These are phyloP conservation scores for Xiphydria camelus DNA, from an alignment of 2,888 invertebrate species.

Conservation along the genomic window DNA sequence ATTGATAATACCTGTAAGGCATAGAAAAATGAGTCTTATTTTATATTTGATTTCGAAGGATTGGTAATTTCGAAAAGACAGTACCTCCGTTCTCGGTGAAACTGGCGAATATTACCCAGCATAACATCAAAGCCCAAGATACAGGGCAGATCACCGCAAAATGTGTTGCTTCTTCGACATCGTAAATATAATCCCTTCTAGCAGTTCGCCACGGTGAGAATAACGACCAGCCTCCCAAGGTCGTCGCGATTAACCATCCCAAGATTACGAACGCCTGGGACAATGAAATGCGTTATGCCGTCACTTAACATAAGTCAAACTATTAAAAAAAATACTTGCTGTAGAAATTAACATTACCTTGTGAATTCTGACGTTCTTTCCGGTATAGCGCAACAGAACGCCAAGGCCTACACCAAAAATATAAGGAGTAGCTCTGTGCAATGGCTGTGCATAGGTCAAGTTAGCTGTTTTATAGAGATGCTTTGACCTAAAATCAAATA, in stretches of 20 bases:
- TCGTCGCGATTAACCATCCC: slow-evolving; percentile 62
- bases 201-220: slow-evolving; percentile 67
- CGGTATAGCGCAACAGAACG: slow-evolving; percentile 60
- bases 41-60: no score
- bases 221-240: slow-evolving; percentile 61
- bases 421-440: slow-evolving; percentile 70
- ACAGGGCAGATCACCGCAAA: slow-evolving; percentile 70
- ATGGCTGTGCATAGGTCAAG: slow-evolving; percentile 64
- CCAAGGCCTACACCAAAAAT: slow-evolving; percentile 68
- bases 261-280: slow-evolving; percentile 59
- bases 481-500: slow-evolving; percentile 61
- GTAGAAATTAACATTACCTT: slow-evolving; percentile 46
- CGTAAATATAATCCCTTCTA: slow-evolving; percentile 65
- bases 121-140: slow-evolving; percentile 64
- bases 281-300: not conserved
- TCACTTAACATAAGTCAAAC: not conserved
- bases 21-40: no score
- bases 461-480: slow-evolving; percentile 72
- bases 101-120: slow-evolving; percentile 69
- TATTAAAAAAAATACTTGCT: no score
- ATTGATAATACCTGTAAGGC: slow-evolving; percentile 60
- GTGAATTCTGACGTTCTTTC: slow-evolving; percentile 52
- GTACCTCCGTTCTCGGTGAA: slow-evolving; percentile 63
- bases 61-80: no score
- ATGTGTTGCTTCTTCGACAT: slow-evolving; percentile 64